Evolutionary conservation across 2,797 vertebrate genomes (phyloP), one percentile per base, ranked within the genome.

Genomic region (Xenops minutus): DNA sequence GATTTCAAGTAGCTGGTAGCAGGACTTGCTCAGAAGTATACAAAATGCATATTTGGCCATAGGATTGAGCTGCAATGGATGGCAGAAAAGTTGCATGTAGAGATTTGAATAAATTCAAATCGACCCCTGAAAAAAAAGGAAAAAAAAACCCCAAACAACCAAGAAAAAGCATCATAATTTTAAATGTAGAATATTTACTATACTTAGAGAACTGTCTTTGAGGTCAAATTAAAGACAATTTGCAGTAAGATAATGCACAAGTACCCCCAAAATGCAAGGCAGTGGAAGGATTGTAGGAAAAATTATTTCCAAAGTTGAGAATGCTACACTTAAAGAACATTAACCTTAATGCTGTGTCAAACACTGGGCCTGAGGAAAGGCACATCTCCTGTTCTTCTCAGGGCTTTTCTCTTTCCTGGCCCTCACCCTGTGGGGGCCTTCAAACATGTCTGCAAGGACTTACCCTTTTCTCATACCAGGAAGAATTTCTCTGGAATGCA

Each of bases 191-290:
- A 62, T 20, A 12, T 15, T 76, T 87, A 36, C 68, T 46, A 58
- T 74, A 87, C 85, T 96, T 92, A 52, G 83, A 92, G 74, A 67
- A 91, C 46, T 61, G 95, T 51, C 77, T 95, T 51, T 67, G 89
- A 92, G 56, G 85, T 88, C 64, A 95, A 89, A 82, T 73, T 67
- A 76, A 83, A 85, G 56, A 67, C 15, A 56, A 46, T 94, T n/a
- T 54, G 51, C 20, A 54, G 52, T 32, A 54, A 54, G 29, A 32
- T 54, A 54, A 54, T 19, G 30, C 52, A 54, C 52, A 19, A 7
- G 18, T 32, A 20, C 19, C 52, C 12, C 30, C 30, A 54, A 54
- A 54, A 54, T 32, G 11, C 52, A 30, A 32, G 29, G 30, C 30
- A 54, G 29, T 54, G 29, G 19, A 54, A 54, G 51, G 18, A 54